phyloP scores from a whole-genome alignment of 2,797 vertebrate species.

The Oryzias sinensis region DNA sequence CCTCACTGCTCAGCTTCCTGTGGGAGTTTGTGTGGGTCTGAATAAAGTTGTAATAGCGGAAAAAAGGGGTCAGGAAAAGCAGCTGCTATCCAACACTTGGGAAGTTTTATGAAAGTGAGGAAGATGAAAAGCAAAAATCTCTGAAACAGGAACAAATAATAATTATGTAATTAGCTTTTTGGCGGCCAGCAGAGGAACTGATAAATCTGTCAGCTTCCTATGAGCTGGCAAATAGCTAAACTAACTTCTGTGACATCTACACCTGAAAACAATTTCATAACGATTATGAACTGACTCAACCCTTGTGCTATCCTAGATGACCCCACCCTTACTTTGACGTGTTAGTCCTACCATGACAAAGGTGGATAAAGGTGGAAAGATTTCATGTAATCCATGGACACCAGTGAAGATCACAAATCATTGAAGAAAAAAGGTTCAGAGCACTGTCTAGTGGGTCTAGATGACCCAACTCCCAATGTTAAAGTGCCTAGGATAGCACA shows the following conservation, averaged over 20 bases:
- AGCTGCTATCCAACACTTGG: constrained; percentile 39
- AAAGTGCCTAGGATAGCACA: too few species aligned
- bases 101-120: constrained; percentile 43
- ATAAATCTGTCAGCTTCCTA: constrained; percentile 35
- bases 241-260: neutral
- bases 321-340: too few species aligned
- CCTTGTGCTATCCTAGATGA: too few species aligned
- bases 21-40: neutral
- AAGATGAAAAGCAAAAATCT: constrained; percentile 8
- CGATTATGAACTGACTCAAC: neutral
- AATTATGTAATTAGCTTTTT: constrained; percentile 49
- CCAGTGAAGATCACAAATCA: too few species aligned
- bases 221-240: neutral
- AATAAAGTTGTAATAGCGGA: constrained; percentile 9
- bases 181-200: constrained; percentile 33
- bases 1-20: too few species aligned
- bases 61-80: constrained; percentile 55
- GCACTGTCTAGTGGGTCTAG: too few species aligned
- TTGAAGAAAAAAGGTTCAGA: too few species aligned
- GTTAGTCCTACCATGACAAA: too few species aligned
- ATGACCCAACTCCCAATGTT: too few species aligned
- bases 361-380: too few species aligned
- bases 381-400: too few species aligned
- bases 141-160: constrained; percentile 40
- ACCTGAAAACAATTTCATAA: constrained; percentile 4